phyloP scores from a whole-genome alignment of 2,797 vertebrate genomes.

The Myotis vivesi region DNA sequence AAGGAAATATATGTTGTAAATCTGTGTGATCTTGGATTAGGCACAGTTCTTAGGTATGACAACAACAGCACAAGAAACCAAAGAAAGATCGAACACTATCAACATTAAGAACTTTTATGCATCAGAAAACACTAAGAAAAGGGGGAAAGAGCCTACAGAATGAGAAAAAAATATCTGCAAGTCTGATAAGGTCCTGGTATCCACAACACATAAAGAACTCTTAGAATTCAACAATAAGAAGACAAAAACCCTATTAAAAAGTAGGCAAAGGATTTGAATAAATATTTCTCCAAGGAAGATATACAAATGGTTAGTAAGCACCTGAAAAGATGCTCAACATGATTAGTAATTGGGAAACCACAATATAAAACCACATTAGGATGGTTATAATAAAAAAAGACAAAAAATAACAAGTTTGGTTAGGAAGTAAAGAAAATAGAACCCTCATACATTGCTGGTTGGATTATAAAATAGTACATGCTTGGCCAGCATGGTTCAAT shows the following conservation, averaged over 20 bases:
- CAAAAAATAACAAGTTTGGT: background rate
- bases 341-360: background rate
- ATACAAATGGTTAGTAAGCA: background rate
- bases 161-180: conserved; percentile 25
- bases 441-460: background rate
- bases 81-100: background rate
- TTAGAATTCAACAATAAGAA: conserved; percentile 18
- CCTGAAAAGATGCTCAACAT: background rate
- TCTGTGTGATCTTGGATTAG: background rate
- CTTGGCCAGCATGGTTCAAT: too few relatives aligned
- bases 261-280: background rate
- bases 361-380: background rate
- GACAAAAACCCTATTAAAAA: background rate
- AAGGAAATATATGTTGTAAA: background rate
- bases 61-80: background rate
- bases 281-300: background rate
- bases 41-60: background rate
- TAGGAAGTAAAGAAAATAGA: background rate
- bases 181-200: background rate
- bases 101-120: background rate
- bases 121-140: background rate
- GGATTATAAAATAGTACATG: background rate
- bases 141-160: background rate
- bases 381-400: background rate
- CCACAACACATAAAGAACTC: background rate